A percentile compares a stretch with the other conserved stretches of the same genome.
phyloP scores from a whole-genome alignment of 2,797 vertebrate genomes.

The Selene dorsalis region DNA sequence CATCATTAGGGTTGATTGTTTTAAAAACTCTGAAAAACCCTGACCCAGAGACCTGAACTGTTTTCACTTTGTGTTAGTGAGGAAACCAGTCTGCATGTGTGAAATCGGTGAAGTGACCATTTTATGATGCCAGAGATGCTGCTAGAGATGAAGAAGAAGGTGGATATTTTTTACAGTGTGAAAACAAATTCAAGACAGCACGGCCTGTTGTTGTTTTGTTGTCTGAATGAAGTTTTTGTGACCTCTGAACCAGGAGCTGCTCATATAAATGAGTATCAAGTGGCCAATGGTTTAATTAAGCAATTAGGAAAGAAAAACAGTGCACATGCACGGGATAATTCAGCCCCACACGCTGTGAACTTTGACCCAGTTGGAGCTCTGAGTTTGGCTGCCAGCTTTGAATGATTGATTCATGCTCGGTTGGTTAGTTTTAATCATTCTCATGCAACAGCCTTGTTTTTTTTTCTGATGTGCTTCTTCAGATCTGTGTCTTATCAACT shows the following conservation, averaged over 20 bases:
- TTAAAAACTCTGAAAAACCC: not conserved
- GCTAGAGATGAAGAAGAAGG: not conserved
- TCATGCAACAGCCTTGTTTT: constrained; percentile 18
- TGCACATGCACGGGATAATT: constrained; percentile 14
- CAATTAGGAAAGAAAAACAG: constrained; percentile 39
- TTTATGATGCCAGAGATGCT: not conserved
- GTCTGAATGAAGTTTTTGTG: constrained; percentile 37
- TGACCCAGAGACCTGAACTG: not conserved
- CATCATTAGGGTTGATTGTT: not conserved
- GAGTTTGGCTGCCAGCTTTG: constrained; percentile 48
- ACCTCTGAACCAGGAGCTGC: constrained; percentile 9
- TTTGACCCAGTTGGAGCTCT: constrained; percentile 56
- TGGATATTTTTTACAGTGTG: not conserved
- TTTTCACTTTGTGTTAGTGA: not conserved
- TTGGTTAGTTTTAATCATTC: constrained; percentile 32
- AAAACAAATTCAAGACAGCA: constrained; percentile 1
- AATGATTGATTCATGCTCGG: constrained; percentile 35
- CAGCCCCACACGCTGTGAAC: constrained; percentile 21
- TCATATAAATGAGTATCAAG: constrained; percentile 8
- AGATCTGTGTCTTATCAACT: constrained; percentile 18
- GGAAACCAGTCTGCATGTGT: not conserved
- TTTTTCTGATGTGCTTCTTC: constrained; percentile 5
- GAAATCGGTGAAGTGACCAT: not conserved
- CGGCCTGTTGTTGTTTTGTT: constrained; percentile 9
- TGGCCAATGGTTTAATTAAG: constrained; percentile 37